Base-by-base conservation (phyloP, 2,888 invertebrate species). In the Omphaloscelis lunosa region DNA sequence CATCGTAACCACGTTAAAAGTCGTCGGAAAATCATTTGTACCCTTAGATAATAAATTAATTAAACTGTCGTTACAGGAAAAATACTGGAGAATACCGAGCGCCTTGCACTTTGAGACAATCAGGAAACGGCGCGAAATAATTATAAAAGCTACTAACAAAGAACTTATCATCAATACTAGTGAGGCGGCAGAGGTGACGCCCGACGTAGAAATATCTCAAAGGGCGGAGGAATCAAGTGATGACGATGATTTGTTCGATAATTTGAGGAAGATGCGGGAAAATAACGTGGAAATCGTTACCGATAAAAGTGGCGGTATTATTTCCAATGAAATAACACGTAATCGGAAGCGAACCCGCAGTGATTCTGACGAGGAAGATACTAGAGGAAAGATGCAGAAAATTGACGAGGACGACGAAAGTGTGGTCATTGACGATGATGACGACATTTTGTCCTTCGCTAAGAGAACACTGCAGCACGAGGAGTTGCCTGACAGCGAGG, bases 11-110 rank as follows among this genome's bases (percentile, higher is more conserved):
- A 58, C 63, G 41, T 73, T 75, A 72, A 75, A 59, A 66, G 66
- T 45, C 61, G 27, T 53, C 27, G 56, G 73, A 68, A 77, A 76
- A 82, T 79, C 45, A 68, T 48, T 83, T 67, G 51, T 83, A 56
- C 72, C 62, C 62, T 56, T 41, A 56, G 66, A 78, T 83, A 78
- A 78, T 83, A 78, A 83, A 83, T 71, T 80, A 80, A 83, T 70
- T 23, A 80, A 72, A 72, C 51, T 58, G 83, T 84, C 59, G 72
- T 92, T 93, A 78, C 94, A 98, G 98, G 99, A 99, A 97, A 97
- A 96, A 79, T 99, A 98, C 93, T 99, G 99, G 99, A 97, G 99
- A 87, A 98, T 99, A 90, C 98, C 99, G 0, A 97, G 97, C 75
- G 95, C 96, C 89, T 95, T 98, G 72, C 95, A 96, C 77, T 93